These are phyloP conservation scores for Periphyllus acericola DNA, from an alignment of 2,888 invertebrate genomes.

Conservation along the genomic window DNA sequence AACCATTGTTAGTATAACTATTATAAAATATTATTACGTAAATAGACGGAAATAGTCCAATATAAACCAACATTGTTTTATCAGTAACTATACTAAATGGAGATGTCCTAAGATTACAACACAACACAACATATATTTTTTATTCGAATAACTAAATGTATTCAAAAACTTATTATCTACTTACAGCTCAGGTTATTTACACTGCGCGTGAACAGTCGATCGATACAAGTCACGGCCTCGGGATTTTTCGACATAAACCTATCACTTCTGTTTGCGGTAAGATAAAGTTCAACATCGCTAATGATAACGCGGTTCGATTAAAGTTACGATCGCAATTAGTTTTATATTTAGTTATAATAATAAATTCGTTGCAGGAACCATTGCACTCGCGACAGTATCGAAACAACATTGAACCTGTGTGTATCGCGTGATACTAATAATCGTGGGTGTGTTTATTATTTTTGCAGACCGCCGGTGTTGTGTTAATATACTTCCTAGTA, in stretches of 20 bases:
- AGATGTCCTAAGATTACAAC: too few relatives aligned
- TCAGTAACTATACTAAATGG: too few relatives aligned
- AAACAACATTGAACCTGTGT: too few relatives aligned
- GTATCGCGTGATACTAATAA: background rate
- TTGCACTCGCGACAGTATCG: too few relatives aligned
- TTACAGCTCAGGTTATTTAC: slow-evolving; percentile 63
- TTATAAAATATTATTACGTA: background rate
- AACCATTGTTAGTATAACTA: slow-evolving; percentile 56
- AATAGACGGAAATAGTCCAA: too few relatives aligned
- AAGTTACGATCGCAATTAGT: too few relatives aligned
- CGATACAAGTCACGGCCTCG: slow-evolving; percentile 59
- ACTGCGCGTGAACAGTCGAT: slow-evolving; percentile 61
- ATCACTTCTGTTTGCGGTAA: slow-evolving; percentile 61
- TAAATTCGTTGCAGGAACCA: background rate
- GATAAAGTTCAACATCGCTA: background rate
- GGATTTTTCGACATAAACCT: slow-evolving; percentile 63
- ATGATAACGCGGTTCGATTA: too few relatives aligned
- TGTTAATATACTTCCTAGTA: slow-evolving; percentile 63
- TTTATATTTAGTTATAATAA: background rate
- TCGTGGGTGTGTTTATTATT: background rate
- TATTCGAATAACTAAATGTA: too few relatives aligned
- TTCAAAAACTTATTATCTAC: background rate
- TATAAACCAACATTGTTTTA: too few relatives aligned
- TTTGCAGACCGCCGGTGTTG: slow-evolving; percentile 62
- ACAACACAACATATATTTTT: too few relatives aligned